These are phyloP conservation scores for Mythimna loreyi DNA, from an alignment of 2,888 invertebrate species.

Conservation along the genomic window DNA sequence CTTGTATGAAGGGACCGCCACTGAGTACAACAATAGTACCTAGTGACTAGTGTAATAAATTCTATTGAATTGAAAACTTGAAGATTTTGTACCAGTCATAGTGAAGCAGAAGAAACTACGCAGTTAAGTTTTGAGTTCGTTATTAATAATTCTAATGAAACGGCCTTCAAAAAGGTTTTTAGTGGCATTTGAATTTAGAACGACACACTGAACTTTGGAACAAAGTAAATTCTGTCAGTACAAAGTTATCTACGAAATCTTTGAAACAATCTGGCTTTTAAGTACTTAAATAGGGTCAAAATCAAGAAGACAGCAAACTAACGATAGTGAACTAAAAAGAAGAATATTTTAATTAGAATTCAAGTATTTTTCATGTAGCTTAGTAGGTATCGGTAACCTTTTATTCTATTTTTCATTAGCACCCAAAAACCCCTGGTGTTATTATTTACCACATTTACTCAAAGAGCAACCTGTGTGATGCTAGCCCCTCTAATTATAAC, in stretches of 20 bases:
- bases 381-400: not conserved
- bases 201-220: not conserved
- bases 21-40: not conserved
- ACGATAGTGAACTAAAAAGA: no score
- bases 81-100: not conserved
- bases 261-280: not conserved
- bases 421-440: not conserved
- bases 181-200: not conserved
- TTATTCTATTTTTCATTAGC: not conserved
- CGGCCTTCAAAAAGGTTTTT: not conserved
- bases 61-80: conserved; percentile 5
- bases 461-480: conserved; percentile 32
- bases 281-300: not conserved
- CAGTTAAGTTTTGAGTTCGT: conserved; percentile 1
- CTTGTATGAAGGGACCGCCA: no score
- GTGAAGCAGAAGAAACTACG: conserved; percentile 20
- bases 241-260: not conserved
- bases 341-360: not conserved
- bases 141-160: not conserved
- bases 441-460: conserved; percentile 19
- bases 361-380: not conserved
- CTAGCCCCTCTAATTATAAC: conserved; percentile 48
- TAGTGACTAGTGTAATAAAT: conserved; percentile 20
- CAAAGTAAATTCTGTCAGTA: not conserved
- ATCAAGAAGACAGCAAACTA: not conserved